A percentile compares a stretch with the other conserved stretches of the same genome.
phyloP scores from a whole-genome alignment of 2,888 invertebrate genomes.

The Acanthosepion esculentum region DNA sequence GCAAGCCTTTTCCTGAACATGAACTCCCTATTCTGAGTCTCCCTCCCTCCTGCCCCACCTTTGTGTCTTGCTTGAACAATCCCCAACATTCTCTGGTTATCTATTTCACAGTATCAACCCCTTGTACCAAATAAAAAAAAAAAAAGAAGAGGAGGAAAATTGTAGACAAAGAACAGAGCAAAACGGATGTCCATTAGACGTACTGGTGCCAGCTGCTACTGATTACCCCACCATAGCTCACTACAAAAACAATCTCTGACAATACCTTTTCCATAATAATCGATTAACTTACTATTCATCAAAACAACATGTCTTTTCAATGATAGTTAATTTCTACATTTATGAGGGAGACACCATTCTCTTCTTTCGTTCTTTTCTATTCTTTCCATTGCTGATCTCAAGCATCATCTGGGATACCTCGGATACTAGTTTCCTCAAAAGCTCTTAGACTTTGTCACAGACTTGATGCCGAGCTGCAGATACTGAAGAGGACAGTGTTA shows the following conservation, averaged over 20 bases:
- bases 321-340: conserved; percentile 33
- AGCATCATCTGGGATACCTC: neutral
- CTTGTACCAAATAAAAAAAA: neutral
- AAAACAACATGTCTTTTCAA: conserved; percentile 12
- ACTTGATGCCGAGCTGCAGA: neutral
- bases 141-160: neutral
- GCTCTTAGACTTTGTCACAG: neutral
- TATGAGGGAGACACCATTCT: conserved; percentile 16
- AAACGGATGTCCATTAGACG: conserved; percentile 23
- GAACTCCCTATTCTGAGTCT: neutral
- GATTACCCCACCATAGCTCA: neutral
- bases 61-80: neutral
- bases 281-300: conserved; percentile 33
- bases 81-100: neutral
- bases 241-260: neutral
- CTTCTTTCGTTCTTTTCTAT: neutral
- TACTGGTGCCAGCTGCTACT: conserved; percentile 18
- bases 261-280: neutral
- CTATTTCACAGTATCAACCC: neutral
- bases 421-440: neutral
- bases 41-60: neutral
- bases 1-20: conserved; percentile 11
- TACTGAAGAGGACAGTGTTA: conserved; percentile 2
- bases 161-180: neutral
- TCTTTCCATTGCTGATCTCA: neutral